Conservation (phyloP, 2,113 vertebrate genomes). For the Dissostichus mawsoni region DNA sequence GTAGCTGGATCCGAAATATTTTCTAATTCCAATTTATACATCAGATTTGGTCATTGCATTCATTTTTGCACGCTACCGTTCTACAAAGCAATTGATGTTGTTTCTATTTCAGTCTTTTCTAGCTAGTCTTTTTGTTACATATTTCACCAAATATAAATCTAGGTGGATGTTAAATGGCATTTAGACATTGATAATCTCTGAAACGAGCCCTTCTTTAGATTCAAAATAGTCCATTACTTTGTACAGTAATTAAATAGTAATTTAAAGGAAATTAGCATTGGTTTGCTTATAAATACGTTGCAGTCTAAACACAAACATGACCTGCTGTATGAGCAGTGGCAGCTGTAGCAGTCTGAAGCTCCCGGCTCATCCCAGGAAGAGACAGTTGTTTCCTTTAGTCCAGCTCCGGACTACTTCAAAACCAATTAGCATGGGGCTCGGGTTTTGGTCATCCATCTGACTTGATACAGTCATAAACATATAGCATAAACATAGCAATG, state of each 20-base stretch:
- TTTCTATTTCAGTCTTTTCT: no score
- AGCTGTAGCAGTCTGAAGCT: constrained; percentile 59
- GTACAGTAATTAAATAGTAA: neutral
- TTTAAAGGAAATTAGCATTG: constrained; percentile 61
- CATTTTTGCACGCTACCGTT: neutral
- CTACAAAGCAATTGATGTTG: no score
- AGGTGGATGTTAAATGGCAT: neutral
- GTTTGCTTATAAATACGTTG: constrained; percentile 73
- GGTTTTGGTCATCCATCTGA: constrained; percentile 67
- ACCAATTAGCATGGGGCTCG: constrained; percentile 76
- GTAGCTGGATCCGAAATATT: neutral
- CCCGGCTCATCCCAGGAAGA: constrained; percentile 42
- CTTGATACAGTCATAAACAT: constrained; percentile 77
- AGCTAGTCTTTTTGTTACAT: neutral
- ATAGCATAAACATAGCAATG: constrained; percentile 24
- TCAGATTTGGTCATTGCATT: neutral
- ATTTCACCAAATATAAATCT: neutral
- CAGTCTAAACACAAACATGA: constrained; percentile 72
- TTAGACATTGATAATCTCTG: neutral
- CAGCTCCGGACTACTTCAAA: constrained; percentile 63
- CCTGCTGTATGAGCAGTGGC: constrained; percentile 44
- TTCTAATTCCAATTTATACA: constrained; percentile 10
- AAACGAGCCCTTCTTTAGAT: neutral
- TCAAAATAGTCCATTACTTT: neutral
- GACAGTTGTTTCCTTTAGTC: constrained; percentile 67